phyloP scores from a whole-genome alignment of 2,113 vertebrate genomes.

The Forbesichthys agassizii region DNA sequence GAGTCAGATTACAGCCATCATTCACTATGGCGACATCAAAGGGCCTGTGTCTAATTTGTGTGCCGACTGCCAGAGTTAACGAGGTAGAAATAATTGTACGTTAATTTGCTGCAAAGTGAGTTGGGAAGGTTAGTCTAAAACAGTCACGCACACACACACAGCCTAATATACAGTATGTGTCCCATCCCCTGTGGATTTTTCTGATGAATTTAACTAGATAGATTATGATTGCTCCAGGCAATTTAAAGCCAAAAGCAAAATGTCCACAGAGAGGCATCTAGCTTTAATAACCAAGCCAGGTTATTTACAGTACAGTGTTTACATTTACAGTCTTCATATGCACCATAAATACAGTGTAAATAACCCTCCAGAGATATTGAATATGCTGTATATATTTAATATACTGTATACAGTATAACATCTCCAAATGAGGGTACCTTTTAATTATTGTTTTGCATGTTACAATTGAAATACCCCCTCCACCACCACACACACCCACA shows the following conservation, averaged over 20 bases:
- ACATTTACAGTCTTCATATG: no score
- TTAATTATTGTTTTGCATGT: no score
- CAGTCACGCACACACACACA: constrained; percentile 1
- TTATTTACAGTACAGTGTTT: not conserved
- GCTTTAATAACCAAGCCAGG: not conserved
- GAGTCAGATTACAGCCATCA: not conserved
- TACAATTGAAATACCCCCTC: no score
- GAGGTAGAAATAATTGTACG: not conserved
- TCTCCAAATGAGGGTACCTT: no score
- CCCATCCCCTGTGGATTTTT: not conserved
- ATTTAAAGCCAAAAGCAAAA: no score
- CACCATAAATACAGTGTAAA: not conserved
- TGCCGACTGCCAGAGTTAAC: not conserved
- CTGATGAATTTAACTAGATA: not conserved
- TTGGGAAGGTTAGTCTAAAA: not conserved
- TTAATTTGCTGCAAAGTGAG: constrained; percentile 2
- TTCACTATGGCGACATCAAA: not conserved
- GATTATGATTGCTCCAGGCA: not conserved
- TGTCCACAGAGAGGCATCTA: not conserved
- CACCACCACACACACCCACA: no score
- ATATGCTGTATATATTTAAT: no score
- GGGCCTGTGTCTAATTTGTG: constrained; percentile 7
- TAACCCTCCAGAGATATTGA: no score
- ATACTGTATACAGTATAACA: no score
- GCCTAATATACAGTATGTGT: not conserved